Percentiles rank a stretch among this genome's conserved stretches.
Conservation (phyloP, 2,888 invertebrate genomes). For the Myopa testacea region DNA sequence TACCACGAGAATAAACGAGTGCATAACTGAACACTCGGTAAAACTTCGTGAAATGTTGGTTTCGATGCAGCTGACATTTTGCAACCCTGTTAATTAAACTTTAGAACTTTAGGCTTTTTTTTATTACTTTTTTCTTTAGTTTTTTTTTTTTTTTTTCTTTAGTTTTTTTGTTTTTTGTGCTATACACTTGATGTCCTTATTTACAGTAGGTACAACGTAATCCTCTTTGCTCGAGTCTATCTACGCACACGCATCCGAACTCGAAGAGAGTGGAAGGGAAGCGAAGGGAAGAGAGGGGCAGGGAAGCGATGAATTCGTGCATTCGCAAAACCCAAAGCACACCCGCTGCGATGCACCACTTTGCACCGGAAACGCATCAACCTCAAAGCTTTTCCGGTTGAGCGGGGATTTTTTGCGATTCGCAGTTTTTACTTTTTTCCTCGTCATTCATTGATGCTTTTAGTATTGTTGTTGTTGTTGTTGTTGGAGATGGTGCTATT, state of each 20-base stretch:
- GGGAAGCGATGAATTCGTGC: neutral
- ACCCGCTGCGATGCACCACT: neutral
- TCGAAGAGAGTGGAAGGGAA: too few species aligned
- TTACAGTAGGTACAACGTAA: too few species aligned
- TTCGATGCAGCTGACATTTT: neutral
- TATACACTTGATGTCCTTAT: too few species aligned
- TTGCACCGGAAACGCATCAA: constrained; percentile 27
- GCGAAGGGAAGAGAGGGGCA: too few species aligned
- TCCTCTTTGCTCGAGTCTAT: too few species aligned
- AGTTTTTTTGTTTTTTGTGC: neutral
- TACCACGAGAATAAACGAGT: too few species aligned
- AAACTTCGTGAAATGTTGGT: neutral
- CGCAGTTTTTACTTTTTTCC: neutral
- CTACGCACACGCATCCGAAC: too few species aligned
- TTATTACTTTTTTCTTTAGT: neutral
- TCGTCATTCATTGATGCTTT: constrained; percentile 7
- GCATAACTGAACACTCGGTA: too few species aligned
- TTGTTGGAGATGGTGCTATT: neutral
- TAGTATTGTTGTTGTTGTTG: neutral
- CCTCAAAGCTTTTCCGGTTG: constrained; percentile 18
- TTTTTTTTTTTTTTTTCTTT: neutral
- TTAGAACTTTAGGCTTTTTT: neutral
- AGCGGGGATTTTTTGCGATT: constrained; percentile 26
- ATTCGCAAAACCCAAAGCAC: neutral
- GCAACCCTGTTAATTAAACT: neutral